These are phyloP conservation scores for Drosophila longiperda DNA, from an alignment of 2,888 invertebrate species.

Conservation along the genomic window DNA sequence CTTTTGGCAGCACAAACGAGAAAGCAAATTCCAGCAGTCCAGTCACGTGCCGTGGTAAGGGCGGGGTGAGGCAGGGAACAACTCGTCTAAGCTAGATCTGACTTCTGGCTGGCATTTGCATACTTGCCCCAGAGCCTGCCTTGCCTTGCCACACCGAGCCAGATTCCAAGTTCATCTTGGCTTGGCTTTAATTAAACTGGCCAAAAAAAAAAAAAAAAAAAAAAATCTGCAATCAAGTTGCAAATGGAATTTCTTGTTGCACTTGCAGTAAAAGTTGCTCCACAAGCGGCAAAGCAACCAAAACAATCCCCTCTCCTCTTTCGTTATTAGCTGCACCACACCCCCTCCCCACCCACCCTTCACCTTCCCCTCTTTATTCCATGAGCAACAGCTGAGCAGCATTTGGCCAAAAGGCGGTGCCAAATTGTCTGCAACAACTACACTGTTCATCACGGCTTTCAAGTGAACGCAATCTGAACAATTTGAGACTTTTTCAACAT, in stretches of 20 bases:
- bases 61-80: neutral
- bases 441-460: slow-evolving; percentile 11
- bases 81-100: slow-evolving; percentile 30
- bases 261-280: slow-evolving; percentile 68
- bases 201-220: slow-evolving; percentile 27
- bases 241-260: slow-evolving; percentile 57
- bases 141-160: slow-evolving; percentile 51
- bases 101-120: slow-evolving; percentile 62
- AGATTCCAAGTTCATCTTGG: slow-evolving; percentile 34
- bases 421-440: slow-evolving; percentile 38
- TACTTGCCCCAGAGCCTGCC: slow-evolving; percentile 69
- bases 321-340: neutral
- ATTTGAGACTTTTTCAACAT: neutral
- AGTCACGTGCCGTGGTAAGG: slow-evolving; percentile 20
- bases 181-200: slow-evolving; percentile 41
- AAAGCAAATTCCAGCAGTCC: slow-evolving; percentile 74
- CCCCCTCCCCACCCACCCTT: neutral
- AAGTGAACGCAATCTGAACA: neutral
- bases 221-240: slow-evolving; percentile 22
- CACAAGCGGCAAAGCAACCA: slow-evolving; percentile 40
- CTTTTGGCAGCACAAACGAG: slow-evolving; percentile 41
- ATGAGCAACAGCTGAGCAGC: slow-evolving; percentile 40
- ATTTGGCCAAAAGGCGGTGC: slow-evolving; percentile 28
- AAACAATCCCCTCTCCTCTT: slow-evolving; percentile 5
- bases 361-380: neutral